phyloP scores from a whole-genome alignment of 1,140 invertebrate species.

The Leptinotarsa lineolata region DNA sequence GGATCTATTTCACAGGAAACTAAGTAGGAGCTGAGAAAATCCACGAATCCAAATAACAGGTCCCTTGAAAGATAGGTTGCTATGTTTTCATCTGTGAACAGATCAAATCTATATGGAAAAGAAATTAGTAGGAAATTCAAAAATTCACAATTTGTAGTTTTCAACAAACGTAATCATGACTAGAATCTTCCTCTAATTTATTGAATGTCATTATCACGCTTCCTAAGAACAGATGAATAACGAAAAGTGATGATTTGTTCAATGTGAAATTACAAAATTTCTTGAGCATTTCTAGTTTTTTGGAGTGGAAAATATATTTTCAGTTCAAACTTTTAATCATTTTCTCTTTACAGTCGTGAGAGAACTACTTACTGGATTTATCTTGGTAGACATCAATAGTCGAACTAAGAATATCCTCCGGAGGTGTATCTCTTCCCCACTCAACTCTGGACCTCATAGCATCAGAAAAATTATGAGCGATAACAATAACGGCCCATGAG shows the following conservation, averaged over 20 bases:
- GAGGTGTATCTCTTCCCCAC: constrained; percentile 67
- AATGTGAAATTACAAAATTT: too few species aligned
- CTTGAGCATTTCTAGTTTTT: too few species aligned
- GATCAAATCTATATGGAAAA: too few species aligned
- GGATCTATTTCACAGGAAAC: constrained; percentile 74
- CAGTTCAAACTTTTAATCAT: background rate
- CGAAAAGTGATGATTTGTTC: too few species aligned
- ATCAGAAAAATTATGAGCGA: constrained; percentile 85
- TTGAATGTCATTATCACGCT: too few species aligned
- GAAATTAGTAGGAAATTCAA: too few species aligned
- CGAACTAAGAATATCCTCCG: constrained; percentile 79
- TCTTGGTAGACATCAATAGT: constrained; percentile 85
- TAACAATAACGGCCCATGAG: constrained; percentile 85
- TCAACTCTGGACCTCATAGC: constrained; percentile 73
- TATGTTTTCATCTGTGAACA: constrained; percentile 80
- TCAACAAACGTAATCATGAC: too few species aligned
- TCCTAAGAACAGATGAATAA: too few species aligned
- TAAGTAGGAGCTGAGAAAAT: constrained; percentile 73
- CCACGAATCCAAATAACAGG: constrained; percentile 77
- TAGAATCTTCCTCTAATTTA: too few species aligned
- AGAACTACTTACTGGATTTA: constrained; percentile 78
- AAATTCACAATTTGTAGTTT: too few species aligned
- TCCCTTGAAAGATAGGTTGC: constrained; percentile 80
- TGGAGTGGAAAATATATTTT: too few species aligned
- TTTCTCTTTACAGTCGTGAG: background rate